Base-by-base conservation (phyloP, 2,797 vertebrate species). In the Neosilurus hyrtlii region DNA sequence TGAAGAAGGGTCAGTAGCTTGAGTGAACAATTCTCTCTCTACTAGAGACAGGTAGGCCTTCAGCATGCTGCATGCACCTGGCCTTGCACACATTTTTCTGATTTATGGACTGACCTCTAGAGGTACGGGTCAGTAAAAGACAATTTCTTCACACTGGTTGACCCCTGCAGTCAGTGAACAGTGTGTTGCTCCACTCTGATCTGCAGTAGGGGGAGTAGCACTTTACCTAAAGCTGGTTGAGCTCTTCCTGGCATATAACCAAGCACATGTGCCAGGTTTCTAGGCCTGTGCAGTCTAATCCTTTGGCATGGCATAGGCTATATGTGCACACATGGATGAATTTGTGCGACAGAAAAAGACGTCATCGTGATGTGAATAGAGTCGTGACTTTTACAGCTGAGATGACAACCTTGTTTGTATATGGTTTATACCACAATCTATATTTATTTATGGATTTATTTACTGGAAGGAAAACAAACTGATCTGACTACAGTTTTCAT, bases 141-240 rank as follows among this genome's bases (percentile, higher is more conserved):
- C 43, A 63, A 63, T 51, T 63, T 78, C 37, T 51, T 51, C 24
- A 78, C 3, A 15, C 59, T 51, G 59, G 61, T 18, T 63, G 37
- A 78, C 24, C 52, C 18, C 62, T 37, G 73, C 52, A 51, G 54
- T 51, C 18, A 66, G 63, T n/a, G 71, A 56, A 24, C 51, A 62
- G 74, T 52, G 37, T 26, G 75, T 35, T 35, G 37, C n/a, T 35
- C 75, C 37, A 51, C 65, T 70, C 74, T 70, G 35, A 77, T 77
- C 63, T 57, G 81, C 35, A 59, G 35, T 12, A 30, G 63, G 8
- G 35, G 16, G n/a, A 57, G 81, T 15, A 57, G 30, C 54, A 74
- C 52, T 82, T 56, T 59, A 54, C 54, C 49, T 83, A 83, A 76
- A 77, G 65, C 74, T 77, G 82, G 43, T 51, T 77, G 62, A 68